Evolutionary conservation across 2,888 invertebrate genomes (phyloP), one percentile per base, ranked within the genome.

Genomic region (Emesis furor): DNA sequence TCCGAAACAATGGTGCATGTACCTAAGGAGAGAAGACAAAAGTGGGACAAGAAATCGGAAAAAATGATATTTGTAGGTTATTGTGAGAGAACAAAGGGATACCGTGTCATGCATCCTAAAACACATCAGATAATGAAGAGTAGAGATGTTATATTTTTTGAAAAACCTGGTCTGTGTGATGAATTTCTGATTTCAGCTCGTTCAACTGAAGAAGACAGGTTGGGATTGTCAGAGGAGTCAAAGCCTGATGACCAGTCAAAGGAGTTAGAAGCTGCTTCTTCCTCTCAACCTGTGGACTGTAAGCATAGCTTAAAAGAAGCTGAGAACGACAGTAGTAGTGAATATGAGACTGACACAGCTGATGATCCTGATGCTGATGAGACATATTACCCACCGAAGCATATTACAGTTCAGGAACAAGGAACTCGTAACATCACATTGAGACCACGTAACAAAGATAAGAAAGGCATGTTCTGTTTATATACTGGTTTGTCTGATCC

Each of bases 141-240:
- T n/a, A 73, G 55, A 35, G 73, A 73, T 73, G 73, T 73, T 51
- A 51, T 51, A n/a, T 73, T 73, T 12, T 32, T 73, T 14, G 73
- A 73, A 55, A 73, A 73, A 6, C 5, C 3, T 24, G 24, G 24
- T 24, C 24, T 24, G 24, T 24, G 24, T 24, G 24, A 24, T 24
- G 24, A 24, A 24, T 24, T 24, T 24, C 24, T 24, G 24, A 24
- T 24, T 24, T 24, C 24, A 24, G 24, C 24, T 24, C 24, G 24
- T 24, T 24, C 24, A 24, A 24, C 24, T 24, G 24, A 24, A 24
- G 24, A 24, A 24, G 24, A 24, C 24, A 24, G 24, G 24, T 24
- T 24, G 24, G 24, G 24, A 24, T 24, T 24, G 24, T 24, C 24
- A 24, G 24, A 24, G 24, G 24, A 24, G 24, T 24, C 24, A 24